Conservation (phyloP, 1,140 invertebrate genomes). For the Panulirus ornatus region DNA sequence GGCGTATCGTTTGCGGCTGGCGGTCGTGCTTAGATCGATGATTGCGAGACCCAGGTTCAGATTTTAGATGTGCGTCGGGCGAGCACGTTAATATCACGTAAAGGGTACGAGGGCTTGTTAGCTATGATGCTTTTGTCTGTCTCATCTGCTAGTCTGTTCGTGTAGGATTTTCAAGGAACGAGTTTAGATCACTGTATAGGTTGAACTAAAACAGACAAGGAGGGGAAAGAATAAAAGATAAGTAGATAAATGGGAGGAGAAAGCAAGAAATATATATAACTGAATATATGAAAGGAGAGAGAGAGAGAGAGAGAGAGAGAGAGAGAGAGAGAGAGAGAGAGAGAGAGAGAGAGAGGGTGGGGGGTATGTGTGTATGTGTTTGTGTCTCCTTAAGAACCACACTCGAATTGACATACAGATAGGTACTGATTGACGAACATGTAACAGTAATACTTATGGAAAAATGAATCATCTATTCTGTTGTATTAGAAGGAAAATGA, state of each 20-base stretch:
- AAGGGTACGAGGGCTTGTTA: slow-evolving; percentile 16
- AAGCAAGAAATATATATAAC: background rate
- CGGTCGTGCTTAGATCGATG: slow-evolving; percentile 34
- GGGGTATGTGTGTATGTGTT: background rate
- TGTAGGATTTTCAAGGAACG: background rate
- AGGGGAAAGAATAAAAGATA: no score
- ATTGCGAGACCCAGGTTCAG: slow-evolving; percentile 21
- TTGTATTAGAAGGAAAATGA: no score
- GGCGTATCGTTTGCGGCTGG: slow-evolving; percentile 24
- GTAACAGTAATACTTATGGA: no score
- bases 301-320: background rate
- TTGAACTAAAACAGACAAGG: no score
- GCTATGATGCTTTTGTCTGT: background rate
- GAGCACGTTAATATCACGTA: slow-evolving; percentile 18
- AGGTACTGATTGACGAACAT: no score
- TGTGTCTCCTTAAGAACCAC: background rate
- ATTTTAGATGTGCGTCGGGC: background rate
- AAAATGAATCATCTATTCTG: no score
- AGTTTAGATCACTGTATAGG: no score
- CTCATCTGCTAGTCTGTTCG: background rate
- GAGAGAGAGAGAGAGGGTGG: background rate
- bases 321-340: background rate
- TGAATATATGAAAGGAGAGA: no score
- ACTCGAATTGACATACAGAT: background rate
- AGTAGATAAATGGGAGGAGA: background rate